A percentile compares a stretch with the other conserved stretches of the same genome.
Conservation (phyloP, 37 sponge, comb jelly and placozoan genomes). For the Eunapius fragilis region DNA sequence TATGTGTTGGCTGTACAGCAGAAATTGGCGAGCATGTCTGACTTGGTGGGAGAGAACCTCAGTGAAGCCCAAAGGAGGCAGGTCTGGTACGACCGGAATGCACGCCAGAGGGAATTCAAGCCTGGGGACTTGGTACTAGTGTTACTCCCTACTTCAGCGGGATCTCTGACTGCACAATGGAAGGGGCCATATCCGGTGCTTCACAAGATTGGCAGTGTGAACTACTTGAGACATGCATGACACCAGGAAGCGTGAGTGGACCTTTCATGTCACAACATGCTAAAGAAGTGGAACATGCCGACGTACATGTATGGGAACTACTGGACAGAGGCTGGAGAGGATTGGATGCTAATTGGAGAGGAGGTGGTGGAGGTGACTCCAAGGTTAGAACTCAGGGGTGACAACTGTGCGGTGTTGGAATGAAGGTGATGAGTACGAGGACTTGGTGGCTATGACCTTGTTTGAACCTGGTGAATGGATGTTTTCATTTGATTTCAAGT, state of each 20-base stretch:
- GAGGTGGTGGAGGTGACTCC: conserved; percentile 7
- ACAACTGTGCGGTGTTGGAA: too few species aligned
- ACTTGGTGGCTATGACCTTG: too few species aligned
- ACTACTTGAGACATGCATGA: conserved; percentile 15
- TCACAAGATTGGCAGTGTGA: conserved; percentile 16
- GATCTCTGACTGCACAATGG: conserved; percentile 47
- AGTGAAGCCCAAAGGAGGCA: background rate
- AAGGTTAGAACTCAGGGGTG: background rate
- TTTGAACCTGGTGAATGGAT: too few species aligned
- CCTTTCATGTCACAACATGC: conserved; percentile 52
- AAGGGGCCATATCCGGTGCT: background rate
- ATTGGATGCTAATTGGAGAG: conserved; percentile 14
- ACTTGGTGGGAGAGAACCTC: background rate
- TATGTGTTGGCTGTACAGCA: background rate
- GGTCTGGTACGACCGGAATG: conserved; percentile 10
- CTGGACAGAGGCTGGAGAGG: background rate
- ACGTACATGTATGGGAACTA: background rate
- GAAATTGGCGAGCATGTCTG: background rate
- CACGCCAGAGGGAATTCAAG: conserved; percentile 26
- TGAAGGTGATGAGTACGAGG: too few species aligned
- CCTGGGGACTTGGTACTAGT: conserved; percentile 59
- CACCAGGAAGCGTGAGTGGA: too few species aligned
- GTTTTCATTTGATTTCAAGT: too few species aligned
- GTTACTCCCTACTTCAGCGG: conserved; percentile 37
- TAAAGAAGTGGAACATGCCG: conserved; percentile 15